Evolutionary conservation across 2,797 vertebrate genomes (phyloP), one percentile per base, ranked within the genome.

Genomic region (Manis crassicaudata): DNA sequence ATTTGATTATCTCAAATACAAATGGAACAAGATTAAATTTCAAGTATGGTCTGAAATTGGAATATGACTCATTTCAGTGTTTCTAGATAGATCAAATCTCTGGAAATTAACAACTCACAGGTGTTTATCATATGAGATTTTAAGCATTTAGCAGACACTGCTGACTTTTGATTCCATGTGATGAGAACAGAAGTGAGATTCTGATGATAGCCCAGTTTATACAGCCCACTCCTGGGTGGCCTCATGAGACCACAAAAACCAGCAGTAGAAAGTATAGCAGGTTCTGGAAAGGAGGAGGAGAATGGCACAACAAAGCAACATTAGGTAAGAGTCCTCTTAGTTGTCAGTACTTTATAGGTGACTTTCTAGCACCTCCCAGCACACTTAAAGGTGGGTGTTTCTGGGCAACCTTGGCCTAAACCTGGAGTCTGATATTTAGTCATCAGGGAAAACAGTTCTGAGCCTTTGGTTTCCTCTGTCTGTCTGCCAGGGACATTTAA

Each of bases 401-500:
- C 32, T 27, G 85, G 92, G 68, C 63, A 56, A 32, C 29, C 56
- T 86, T 54, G 62, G 85, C 50, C 50, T 50, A n/a, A 43, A 16
- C 60, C 96, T 89, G 35, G 91, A 58, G 77, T 9, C 50, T 92
- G 72, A 72, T 63, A 73, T 72, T 52, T 27, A 95, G 88, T 75
- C 63, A 40, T 6, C 27, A 77, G 88, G 95, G 60, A 96, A 32
- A 17, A 75, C 37, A 88, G n/a, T 65, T 91, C 80, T 86, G 73
- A 92, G 95, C 54, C 84, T 58, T 56, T 27, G 21, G 63, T 63
- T 90, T 86, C 75, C 81, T 93, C 83, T 92, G 83, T 95, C 79
- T 90, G 87, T n/a, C 80, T 96, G 94, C 87, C 96, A 96, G 85
- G 37, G 35, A 62, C 27, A 68, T 80, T 94, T 88, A 75, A 87